Percentiles rank a stretch among this genome's conserved stretches.
Conservation (phyloP, 2,113 vertebrate species). For the Rhynchopsitta pachyrhyncha region DNA sequence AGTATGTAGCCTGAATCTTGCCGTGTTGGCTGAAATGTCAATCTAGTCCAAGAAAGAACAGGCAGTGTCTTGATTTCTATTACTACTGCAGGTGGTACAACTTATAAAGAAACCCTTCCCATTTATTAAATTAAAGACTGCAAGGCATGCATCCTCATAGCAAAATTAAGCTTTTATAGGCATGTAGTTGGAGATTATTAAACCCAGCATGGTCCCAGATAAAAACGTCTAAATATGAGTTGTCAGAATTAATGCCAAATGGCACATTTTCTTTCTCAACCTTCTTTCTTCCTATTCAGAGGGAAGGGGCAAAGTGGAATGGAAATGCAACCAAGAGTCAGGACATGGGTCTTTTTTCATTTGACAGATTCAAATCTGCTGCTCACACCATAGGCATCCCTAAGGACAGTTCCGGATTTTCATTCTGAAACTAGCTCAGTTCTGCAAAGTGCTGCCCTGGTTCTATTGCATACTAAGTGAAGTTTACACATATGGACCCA, state of each 20-base stretch:
- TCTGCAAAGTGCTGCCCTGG: neutral
- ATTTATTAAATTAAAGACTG: slow-evolving; percentile 69
- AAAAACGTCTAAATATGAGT: slow-evolving; percentile 37
- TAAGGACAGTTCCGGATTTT: neutral
- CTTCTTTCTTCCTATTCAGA: neutral
- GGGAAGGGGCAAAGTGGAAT: neutral
- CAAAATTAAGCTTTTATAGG: slow-evolving; percentile 64
- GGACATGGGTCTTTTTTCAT: neutral
- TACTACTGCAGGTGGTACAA: slow-evolving; percentile 65
- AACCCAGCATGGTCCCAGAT: slow-evolving; percentile 57
- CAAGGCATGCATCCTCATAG: slow-evolving; percentile 59
- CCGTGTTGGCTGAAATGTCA: slow-evolving; percentile 48
- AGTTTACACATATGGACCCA: slow-evolving; percentile 65
- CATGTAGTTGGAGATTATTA: slow-evolving; percentile 65
- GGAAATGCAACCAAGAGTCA: neutral
- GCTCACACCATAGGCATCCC: neutral
- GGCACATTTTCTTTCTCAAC: neutral
- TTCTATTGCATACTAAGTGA: neutral
- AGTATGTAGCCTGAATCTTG: slow-evolving; percentile 29
- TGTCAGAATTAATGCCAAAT: slow-evolving; percentile 50
- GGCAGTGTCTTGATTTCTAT: slow-evolving; percentile 60
- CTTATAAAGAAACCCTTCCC: slow-evolving; percentile 56
- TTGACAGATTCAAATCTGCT: neutral
- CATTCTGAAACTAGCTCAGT: slow-evolving; percentile 7
- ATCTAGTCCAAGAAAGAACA: slow-evolving; percentile 60